These are phyloP conservation scores for Squalus acanthias DNA, from an alignment of 2,797 vertebrate species.

Conservation along the genomic window DNA sequence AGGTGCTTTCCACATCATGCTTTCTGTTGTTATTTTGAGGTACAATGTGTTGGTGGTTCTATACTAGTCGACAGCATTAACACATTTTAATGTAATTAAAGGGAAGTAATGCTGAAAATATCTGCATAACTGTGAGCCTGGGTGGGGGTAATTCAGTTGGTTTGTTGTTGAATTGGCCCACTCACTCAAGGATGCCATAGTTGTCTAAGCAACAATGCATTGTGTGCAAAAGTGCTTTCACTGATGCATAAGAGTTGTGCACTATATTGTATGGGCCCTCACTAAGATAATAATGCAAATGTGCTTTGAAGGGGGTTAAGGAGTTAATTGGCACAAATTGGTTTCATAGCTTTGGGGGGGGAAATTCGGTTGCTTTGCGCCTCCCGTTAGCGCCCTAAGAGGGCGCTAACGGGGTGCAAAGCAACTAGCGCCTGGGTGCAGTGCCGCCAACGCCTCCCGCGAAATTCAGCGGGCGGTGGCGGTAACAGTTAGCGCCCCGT, in stretches of 20 bases:
- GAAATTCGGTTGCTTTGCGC: too few relatives aligned
- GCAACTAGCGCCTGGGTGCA: too few relatives aligned
- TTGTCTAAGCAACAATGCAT: neutral
- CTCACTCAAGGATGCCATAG: neutral
- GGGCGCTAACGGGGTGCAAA: too few relatives aligned
- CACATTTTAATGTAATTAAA: neutral
- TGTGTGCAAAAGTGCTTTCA: neutral
- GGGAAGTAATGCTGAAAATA: slow-evolving; percentile 43
- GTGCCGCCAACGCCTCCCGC: too few relatives aligned
- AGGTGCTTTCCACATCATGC: neutral
- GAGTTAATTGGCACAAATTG: neutral
- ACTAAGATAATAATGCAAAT: neutral
- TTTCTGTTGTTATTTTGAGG: neutral
- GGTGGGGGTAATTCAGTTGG: neutral
- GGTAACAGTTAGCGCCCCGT: too few relatives aligned
- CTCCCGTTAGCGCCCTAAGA: too few relatives aligned
- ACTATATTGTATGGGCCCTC: neutral
- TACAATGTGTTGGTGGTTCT: neutral
- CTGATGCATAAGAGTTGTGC: neutral
- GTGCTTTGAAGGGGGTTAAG: neutral
- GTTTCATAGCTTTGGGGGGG: neutral
- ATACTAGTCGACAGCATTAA: too few relatives aligned
- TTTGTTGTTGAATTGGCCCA: neutral
- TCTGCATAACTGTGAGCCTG: slow-evolving; percentile 39
- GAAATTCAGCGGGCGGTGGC: too few relatives aligned